These are phyloP conservation scores for Melanerpes formicivorus DNA, from an alignment of 2,113 vertebrate species.

Conservation along the genomic window DNA sequence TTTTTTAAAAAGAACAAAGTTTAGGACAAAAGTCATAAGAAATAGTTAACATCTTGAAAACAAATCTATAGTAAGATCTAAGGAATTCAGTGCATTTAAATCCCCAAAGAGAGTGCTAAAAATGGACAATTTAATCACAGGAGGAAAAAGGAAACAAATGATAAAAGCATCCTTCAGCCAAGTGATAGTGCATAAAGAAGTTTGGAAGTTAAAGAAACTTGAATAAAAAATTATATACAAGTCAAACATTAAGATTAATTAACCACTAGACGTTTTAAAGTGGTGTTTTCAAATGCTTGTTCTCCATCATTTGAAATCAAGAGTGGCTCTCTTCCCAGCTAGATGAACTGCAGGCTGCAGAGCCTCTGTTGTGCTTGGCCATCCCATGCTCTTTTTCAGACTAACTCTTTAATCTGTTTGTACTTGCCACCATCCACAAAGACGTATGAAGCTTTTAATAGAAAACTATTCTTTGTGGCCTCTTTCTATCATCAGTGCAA, in stretches of 20 bases:
- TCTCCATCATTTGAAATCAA: neutral
- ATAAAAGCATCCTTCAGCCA: neutral
- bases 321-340: neutral
- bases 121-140: neutral
- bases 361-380: neutral
- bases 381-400: neutral
- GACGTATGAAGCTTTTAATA: slow-evolving; percentile 29
- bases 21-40: neutral
- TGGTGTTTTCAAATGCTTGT: neutral
- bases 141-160: neutral
- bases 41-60: neutral
- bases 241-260: neutral
- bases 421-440: slow-evolving; percentile 24
- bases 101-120: neutral
- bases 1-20: neutral
- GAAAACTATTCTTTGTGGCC: slow-evolving; percentile 37
- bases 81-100: neutral
- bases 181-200: neutral
- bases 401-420: slow-evolving; percentile 22
- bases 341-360: neutral
- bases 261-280: neutral
- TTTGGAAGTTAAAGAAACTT: neutral
- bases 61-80: neutral
- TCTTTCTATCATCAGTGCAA: slow-evolving; percentile 25
- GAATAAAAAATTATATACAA: neutral